phyloP scores from a whole-genome alignment of 2,888 invertebrate species.

The Xestia xanthographa region DNA sequence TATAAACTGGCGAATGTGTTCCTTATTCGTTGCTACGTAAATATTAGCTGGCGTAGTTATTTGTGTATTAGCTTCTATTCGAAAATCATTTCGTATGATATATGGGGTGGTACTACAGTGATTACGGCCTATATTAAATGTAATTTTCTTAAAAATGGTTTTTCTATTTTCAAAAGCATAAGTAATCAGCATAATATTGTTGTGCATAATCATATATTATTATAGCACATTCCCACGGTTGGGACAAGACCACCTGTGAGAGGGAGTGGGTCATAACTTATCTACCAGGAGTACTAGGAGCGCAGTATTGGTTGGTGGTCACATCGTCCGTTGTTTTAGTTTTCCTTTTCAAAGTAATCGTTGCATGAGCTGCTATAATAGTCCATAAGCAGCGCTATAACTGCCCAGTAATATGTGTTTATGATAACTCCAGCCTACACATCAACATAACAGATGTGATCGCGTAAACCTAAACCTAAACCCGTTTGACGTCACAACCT shows the following conservation, averaged over 20 bases:
- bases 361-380: background rate
- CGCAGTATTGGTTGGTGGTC: background rate
- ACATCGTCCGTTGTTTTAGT: background rate
- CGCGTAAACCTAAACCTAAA: slow-evolving; percentile 22
- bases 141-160: background rate
- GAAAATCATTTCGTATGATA: slow-evolving; percentile 1
- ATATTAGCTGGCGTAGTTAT: slow-evolving; percentile 33
- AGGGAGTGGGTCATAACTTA: background rate
- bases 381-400: background rate
- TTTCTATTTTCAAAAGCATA: too few relatives aligned
- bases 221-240: background rate
- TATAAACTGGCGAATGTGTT: slow-evolving; percentile 30
- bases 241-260: background rate
- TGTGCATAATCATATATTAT: too few relatives aligned
- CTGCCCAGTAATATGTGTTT: slow-evolving; percentile 21
- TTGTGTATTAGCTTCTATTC: slow-evolving; percentile 34
- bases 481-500: slow-evolving; percentile 50
- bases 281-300: background rate
- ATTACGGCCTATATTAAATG: background rate
- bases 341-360: background rate
- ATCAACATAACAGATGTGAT: slow-evolving; percentile 17
- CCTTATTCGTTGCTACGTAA: slow-evolving; percentile 41
- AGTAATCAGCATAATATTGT: too few relatives aligned
- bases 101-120: background rate
- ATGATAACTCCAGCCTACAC: slow-evolving; percentile 14